Base-by-base conservation (phyloP, 2,888 invertebrate genomes). In the Caenorhabditis doughertyi region DNA sequence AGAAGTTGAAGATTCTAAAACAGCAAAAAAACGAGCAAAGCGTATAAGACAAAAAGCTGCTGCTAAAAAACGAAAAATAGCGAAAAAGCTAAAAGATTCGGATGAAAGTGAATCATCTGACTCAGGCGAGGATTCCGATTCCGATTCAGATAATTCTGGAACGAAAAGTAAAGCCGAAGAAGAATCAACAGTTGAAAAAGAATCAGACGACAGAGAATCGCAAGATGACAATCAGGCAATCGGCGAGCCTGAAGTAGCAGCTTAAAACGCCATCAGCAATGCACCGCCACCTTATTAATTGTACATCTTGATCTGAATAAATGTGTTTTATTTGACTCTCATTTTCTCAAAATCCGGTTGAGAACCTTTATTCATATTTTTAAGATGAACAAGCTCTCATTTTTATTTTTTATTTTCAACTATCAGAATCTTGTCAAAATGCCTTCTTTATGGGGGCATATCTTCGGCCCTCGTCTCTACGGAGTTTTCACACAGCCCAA, bases 21-120 rank as follows among this genome's bases (percentile, higher is more conserved):
- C 90, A 3, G 89, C 89, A 96, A 98, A 97, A 91, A 97, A 96
- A 92, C 94, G 98, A 88, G 95, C 95, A 0, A 98, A 97, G 92
- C 94, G 97, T 89, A 91, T 83, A 71, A 72, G 86, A 55, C 85
- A 87, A 56, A 84, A 87, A 68, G 85, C 77, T 21, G 80, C 83
- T 7, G 74, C 82, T 21, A 84, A 84, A 49, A 84, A 84, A 65
- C 47, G 74, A 44, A 82, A 85, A 21, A 79, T 80, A 21, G 65
- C 70, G 44, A 86, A 87, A 53, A 84, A 86, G 68, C 42, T 60
- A 11, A 53, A 82, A 13, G 67, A 62, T 27, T 62, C 62, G 0
- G 73, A 73, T 25, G 65, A 65, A 11, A 65, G 64, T 32, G 13
- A 25, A 8, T 65, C 65, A 2, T 60, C 62, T 27, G 68, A 80